Base-by-base conservation (phyloP, 2,113 vertebrate species). In the Spheniscus mendiculus region DNA sequence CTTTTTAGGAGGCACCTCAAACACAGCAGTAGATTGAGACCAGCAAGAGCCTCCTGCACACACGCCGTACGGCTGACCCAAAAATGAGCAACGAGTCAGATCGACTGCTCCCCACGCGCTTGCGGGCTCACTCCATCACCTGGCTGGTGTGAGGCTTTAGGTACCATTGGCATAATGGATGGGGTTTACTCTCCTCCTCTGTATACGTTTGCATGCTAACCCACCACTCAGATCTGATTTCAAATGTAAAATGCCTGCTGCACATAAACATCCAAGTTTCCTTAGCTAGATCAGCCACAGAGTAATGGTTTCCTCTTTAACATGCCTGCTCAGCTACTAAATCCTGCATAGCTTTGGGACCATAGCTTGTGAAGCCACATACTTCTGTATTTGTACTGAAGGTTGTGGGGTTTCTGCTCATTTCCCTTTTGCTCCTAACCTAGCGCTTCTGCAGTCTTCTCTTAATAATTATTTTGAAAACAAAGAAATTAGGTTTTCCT, bases 21-120 rank as follows among this genome's bases (percentile, higher is more conserved):
- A 20, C 59, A 15, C 79, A 61, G 15, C n/a, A 23, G 49, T 6
- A 61, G 42, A 6, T 0, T 3, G 47, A 11, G 69, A 58, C 11
- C 63, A 74, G 59, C 42, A 21, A 7, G 44, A 93, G 14, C 53
- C 44, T 53, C 70, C 73, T 8, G 76, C 25, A 44, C 76, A 10
- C 2, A 0, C 17, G 6, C 38, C 0, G 0, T 9, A 15, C 1
- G 0, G 26, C 29, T 56, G 26, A 25, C 4, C 52, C 82, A 44
- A 55, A 67, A 30, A 1, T 1, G 3, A 30, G 61, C 23, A 40
- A 9, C 0, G 0, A 11, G 45, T 17, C 77, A 40, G 56, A 42
- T 6, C 1, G 0, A 1, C 21, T 5, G 52, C 36, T 86, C 52
- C 76, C 72, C 30, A 5, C 1, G 0, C 0, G 1, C 56, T 44